Evolutionary conservation across 2,888 invertebrate species (phyloP).

Genomic region (Morpho helenor): DNA sequence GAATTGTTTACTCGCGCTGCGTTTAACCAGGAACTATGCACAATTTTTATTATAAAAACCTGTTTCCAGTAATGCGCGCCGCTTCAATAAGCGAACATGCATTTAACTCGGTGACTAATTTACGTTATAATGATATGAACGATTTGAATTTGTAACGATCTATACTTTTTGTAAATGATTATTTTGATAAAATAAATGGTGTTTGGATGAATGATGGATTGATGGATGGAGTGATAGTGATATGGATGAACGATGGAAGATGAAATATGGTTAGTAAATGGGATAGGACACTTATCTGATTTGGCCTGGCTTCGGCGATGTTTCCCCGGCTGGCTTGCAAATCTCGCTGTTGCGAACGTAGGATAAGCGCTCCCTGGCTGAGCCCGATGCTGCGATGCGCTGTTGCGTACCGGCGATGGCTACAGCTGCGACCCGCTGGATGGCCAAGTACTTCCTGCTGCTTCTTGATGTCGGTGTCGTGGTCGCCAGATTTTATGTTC

Average conservation of each 20-base stretch:
- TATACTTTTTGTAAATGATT: not conserved
- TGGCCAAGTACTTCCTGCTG: no score
- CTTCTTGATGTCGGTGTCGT: no score
- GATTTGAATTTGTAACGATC: not conserved
- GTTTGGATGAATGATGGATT: no score
- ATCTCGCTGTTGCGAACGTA: no score
- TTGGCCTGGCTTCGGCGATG: not conserved
- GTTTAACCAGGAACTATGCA: no score
- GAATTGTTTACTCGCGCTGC: not conserved
- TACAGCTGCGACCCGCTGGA: no score
- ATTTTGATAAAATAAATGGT: not conserved
- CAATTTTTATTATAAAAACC: not conserved
- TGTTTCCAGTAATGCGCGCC: not conserved
- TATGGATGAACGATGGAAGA: constrained; percentile 1
- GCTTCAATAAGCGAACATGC: not conserved
- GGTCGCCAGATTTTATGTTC: no score
- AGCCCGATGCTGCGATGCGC: no score
- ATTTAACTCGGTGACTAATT: not conserved
- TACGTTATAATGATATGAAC: not conserved
- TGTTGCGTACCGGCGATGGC: no score
- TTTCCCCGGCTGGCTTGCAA: no score
- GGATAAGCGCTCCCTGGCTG: no score
- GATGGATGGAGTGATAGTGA: not conserved
- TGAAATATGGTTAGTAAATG: not conserved
- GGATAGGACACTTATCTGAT: constrained; percentile 1